Base-by-base conservation (phyloP, 1,140 invertebrate species). In the Hylaeus anthracinus region DNA sequence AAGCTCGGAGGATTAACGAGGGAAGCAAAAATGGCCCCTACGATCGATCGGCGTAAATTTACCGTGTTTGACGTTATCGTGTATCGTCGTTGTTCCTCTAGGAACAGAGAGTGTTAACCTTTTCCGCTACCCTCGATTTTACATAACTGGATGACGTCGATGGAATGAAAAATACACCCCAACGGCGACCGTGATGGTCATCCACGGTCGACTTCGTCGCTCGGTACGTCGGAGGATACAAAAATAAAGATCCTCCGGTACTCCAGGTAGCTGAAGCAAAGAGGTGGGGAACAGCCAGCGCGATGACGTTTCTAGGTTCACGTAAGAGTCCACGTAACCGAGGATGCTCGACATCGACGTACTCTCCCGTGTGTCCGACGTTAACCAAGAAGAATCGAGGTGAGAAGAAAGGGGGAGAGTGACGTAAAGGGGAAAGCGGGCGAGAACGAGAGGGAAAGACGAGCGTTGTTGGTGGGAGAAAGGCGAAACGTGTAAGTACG, bases 401-500 rank as follows among this genome's bases (percentile, higher is more conserved):
- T n/a, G 72, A 63, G 67, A 63, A 41, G 70, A 55, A 75, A 65
- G 9, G 45, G 51, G n/a, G 14, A 83, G 61, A 85, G 51, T 61
- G 75, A 64, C 60, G 61, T 67, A 67, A 64, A 67, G 53, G 75
- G 26, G 61, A 51, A 60, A 55, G 43, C 53, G 12, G 53, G 37
- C 8, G 15, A 14, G 48, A 70, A 14, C 15, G 53, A 10, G 53
- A 69, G 69, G 39, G 15, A 39, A 37, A 2, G 58, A 61, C 56
- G 63, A 41, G 5, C 26, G 26, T 26, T 26, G 26, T 26, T 26
- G 26, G 2, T 58, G 66, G 45, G 66, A 66, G 26, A 56, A 43
- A 72, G 70, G 64, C 56, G 64, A 65, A 48, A 84, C 88, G 86
- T 85, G 85, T 81, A 85, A 90, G 85, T 86, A 83, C 84, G 87